Conservation (phyloP, 2,888 invertebrate species). For the Acanthosoma haemorrhoidale region DNA sequence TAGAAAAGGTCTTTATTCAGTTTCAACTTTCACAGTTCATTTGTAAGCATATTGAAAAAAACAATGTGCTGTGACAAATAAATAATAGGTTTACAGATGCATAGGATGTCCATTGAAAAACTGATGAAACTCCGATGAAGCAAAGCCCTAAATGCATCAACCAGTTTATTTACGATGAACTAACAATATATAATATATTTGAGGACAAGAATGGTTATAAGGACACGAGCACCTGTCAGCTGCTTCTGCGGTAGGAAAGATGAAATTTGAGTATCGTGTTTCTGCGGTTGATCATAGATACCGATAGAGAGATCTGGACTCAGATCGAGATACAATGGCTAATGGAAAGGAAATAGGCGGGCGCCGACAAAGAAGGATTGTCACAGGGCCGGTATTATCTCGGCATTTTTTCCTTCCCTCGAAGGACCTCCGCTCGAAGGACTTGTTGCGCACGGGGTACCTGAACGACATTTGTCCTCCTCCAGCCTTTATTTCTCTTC, state of each 20-base stretch:
- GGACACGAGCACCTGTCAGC: neutral
- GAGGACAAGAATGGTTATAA: neutral
- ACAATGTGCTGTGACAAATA: no score
- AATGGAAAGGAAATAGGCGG: slow-evolving; percentile 14
- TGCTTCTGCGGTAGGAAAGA: neutral
- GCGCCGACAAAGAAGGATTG: neutral
- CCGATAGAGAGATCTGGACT: neutral
- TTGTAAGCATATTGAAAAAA: no score
- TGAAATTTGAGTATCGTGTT: slow-evolving; percentile 4
- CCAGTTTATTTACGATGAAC: no score
- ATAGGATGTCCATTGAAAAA: no score
- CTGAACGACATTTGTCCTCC: neutral
- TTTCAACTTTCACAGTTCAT: no score
- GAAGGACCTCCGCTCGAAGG: neutral
- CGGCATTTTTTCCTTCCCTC: neutral
- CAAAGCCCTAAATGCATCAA: no score
- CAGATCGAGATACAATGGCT: slow-evolving; percentile 6
- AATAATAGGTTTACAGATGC: no score
- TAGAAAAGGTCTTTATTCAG: no score
- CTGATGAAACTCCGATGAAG: no score
- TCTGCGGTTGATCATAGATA: neutral
- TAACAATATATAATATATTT: no score
- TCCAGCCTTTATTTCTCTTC: slow-evolving; percentile 5
- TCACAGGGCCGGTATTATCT: slow-evolving; percentile 1
- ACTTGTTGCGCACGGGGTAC: slow-evolving; percentile 1